Evolutionary conservation across 2,888 invertebrate genomes (phyloP).

Genomic region (Taphrorychus bicolor): DNA sequence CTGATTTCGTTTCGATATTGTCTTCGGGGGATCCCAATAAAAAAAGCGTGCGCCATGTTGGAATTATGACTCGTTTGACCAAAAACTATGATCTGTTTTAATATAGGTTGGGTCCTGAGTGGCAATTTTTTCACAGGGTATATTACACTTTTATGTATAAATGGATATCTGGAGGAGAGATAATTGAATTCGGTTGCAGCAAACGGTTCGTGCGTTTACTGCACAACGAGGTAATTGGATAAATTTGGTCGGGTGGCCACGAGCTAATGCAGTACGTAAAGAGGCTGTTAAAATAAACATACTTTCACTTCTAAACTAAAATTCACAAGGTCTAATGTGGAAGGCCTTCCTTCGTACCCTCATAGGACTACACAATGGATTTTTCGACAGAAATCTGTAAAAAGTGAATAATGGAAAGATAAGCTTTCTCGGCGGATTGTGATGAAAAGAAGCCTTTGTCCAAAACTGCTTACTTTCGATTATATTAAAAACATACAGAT

Average conservation of each 20-base stretch:
- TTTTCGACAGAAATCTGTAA: conserved; percentile 10
- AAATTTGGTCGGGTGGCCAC: not conserved
- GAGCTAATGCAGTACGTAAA: not conserved
- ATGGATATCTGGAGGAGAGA: not conserved
- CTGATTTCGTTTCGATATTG: conserved; percentile 40
- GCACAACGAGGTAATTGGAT: not conserved
- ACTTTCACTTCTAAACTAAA: not conserved
- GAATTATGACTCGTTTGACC: conserved; percentile 39
- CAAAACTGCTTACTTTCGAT: conserved; percentile 11
- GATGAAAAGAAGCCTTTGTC: conserved; percentile 13
- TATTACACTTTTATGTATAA: conserved; percentile 21
- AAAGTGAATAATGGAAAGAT: conserved; percentile 15
- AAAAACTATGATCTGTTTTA: conserved; percentile 36
- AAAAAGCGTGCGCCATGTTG: conserved; percentile 36
- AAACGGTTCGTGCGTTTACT: not conserved
- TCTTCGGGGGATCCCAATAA: conserved; percentile 28
- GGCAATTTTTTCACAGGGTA: conserved; percentile 10
- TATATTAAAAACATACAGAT: conserved; percentile 12
- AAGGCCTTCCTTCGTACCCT: not conserved
- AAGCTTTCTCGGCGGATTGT: conserved; percentile 10
- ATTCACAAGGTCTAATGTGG: not conserved
- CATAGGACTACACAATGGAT: not conserved
- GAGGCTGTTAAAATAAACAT: not conserved
- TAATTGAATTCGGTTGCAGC: not conserved
- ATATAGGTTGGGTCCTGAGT: conserved; percentile 18